Conservation (phyloP, 2,113 vertebrate genomes). For the Myrmecobius fasciatus region DNA sequence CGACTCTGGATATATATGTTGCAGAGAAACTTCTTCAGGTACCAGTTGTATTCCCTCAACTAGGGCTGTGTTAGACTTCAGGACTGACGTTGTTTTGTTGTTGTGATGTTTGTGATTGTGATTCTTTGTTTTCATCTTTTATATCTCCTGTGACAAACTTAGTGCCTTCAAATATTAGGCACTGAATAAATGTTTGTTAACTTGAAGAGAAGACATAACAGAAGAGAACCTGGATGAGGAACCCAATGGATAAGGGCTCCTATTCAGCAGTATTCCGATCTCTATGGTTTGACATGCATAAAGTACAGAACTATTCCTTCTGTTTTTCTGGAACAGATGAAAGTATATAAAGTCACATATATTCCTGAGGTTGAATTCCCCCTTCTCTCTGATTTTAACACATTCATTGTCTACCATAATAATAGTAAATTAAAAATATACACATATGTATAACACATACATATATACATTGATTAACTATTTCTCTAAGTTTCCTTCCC, state of each 20-base stretch:
- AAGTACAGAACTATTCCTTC: neutral
- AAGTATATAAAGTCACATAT: neutral
- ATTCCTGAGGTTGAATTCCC: neutral
- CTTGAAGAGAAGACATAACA: neutral
- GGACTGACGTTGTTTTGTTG: neutral
- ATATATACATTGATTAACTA: neutral
- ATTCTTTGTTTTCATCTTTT: neutral
- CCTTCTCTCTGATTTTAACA: neutral
- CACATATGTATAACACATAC: no score
- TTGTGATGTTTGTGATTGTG: neutral
- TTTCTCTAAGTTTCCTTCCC: neutral
- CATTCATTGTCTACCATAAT: neutral
- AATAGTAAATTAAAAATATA: neutral
- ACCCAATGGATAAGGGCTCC: neutral
- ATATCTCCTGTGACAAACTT: neutral
- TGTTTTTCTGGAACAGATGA: neutral
- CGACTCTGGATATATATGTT: neutral
- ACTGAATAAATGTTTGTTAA: neutral
- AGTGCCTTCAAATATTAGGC: neutral
- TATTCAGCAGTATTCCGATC: neutral
- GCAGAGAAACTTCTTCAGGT: neutral
- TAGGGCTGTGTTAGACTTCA: neutral
- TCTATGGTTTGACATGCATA: neutral
- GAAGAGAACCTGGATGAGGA: neutral
- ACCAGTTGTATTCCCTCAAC: neutral